phyloP scores from a whole-genome alignment of 1,140 invertebrate species.

The Diplogasteroides magnus region DNA sequence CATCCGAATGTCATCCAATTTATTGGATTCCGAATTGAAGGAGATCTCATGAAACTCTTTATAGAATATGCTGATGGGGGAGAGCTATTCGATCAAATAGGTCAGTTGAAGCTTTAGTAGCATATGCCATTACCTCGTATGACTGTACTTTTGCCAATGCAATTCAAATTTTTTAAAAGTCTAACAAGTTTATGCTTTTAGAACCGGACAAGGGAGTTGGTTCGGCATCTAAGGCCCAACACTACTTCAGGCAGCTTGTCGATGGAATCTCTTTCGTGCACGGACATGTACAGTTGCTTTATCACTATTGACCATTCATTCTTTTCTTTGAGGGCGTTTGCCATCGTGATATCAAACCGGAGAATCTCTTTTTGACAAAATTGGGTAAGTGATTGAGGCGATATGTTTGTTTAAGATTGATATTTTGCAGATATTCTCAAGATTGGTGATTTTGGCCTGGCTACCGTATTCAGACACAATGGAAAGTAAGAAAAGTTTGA shows the following conservation, averaged over 20 bases:
- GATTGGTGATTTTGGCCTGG: slow-evolving; percentile 29
- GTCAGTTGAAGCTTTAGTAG: neutral
- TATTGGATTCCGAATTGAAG: slow-evolving; percentile 1
- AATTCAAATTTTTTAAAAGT: no score
- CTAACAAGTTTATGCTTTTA: slow-evolving; percentile 7
- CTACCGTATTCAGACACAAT: slow-evolving; percentile 17
- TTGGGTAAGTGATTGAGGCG: slow-evolving; percentile 6
- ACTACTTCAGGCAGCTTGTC: slow-evolving; percentile 22
- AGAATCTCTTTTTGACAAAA: slow-evolving; percentile 19
- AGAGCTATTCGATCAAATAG: slow-evolving; percentile 29
- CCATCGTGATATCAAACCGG: slow-evolving; percentile 25
- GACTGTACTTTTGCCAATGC: no score
- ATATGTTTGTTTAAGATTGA: no score
- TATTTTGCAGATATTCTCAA: slow-evolving; percentile 18
- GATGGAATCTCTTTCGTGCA: slow-evolving; percentile 19
- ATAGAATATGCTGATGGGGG: slow-evolving; percentile 29
- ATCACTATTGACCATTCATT: neutral
- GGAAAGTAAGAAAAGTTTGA: no score
- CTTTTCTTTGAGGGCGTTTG: neutral
- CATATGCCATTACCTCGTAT: neutral
- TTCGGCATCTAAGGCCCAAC: slow-evolving; percentile 7
- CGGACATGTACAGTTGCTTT: neutral
- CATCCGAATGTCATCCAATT: neutral
- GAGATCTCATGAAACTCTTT: slow-evolving; percentile 4
- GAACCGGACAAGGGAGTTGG: slow-evolving; percentile 23